Conservation (phyloP, 2,113 vertebrate genomes). For the Chrysemys picta region DNA sequence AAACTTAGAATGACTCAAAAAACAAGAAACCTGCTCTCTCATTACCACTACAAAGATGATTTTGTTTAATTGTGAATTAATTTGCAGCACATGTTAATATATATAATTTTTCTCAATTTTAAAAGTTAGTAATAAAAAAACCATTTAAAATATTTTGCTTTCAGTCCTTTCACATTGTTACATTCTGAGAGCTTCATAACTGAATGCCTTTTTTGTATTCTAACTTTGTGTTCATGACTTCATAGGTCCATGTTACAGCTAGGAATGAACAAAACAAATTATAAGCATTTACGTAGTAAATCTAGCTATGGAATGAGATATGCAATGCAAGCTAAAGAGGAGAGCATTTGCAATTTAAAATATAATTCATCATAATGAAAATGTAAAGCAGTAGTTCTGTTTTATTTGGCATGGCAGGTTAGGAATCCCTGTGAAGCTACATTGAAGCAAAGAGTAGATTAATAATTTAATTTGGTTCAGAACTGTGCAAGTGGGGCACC, state of each 20-base stretch:
- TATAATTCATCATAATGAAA: conserved; percentile 97
- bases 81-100: not conserved
- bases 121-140: conserved; percentile 21
- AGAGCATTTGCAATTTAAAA: conserved; percentile 98
- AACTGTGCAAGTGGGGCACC: conserved; percentile 80
- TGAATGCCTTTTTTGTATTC: not conserved
- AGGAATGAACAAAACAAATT: conserved; percentile 72
- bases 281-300: conserved; percentile 66
- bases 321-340: conserved; percentile 68
- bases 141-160: not conserved
- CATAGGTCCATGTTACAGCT: conserved; percentile 24
- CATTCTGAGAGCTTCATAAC: conserved; percentile 2
- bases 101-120: not conserved
- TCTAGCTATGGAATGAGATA: conserved; percentile 57
- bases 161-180: not conserved
- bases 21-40: not conserved
- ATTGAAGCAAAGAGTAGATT: conserved; percentile 93
- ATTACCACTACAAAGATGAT: not conserved
- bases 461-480: conserved; percentile 98
- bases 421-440: conserved; percentile 94
- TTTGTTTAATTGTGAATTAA: conserved; percentile 29
- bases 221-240: not conserved
- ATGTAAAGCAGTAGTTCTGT: conserved; percentile 97
- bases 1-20: conserved; percentile 29
- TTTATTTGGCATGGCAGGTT: conserved; percentile 98